These are phyloP conservation scores for Phymatocera aterrima DNA, from an alignment of 2,888 invertebrate genomes.

Conservation along the genomic window DNA sequence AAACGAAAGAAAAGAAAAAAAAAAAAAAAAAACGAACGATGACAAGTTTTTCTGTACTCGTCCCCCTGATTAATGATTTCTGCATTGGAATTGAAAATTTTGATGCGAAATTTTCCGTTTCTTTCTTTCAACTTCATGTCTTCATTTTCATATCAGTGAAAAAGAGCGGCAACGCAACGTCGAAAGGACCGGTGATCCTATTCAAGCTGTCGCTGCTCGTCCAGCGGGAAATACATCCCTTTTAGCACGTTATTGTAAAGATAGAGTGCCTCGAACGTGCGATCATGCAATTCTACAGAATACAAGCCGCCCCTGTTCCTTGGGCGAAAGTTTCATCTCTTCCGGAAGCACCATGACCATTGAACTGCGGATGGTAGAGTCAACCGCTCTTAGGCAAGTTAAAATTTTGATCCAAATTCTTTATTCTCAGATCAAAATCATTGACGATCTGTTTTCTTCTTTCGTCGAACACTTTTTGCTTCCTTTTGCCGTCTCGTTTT, in stretches of 20 bases:
- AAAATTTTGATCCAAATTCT: conserved; percentile 1
- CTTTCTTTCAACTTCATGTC: not conserved
- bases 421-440: conserved; percentile 46
- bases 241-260: conserved; percentile 88
- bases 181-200: conserved; percentile 59
- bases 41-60: too few species aligned
- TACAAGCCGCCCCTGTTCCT: conserved; percentile 83
- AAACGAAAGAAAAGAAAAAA: too few species aligned
- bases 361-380: conserved; percentile 87
- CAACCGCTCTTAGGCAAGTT: conserved; percentile 88
- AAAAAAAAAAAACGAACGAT: too few species aligned
- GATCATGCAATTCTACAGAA: conserved; percentile 86
- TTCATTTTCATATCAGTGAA: conserved; percentile 65
- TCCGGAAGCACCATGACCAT: conserved; percentile 88
- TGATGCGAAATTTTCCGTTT: not conserved
- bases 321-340: conserved; percentile 90
- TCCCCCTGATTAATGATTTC: too few species aligned
- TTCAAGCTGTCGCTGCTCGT: conserved; percentile 59
- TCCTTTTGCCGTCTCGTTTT: not conserved
- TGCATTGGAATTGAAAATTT: too few species aligned
- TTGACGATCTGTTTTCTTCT: conserved; percentile 10
- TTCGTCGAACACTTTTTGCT: not conserved
- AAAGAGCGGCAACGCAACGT: conserved; percentile 68
- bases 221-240: conserved; percentile 85
- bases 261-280: conserved; percentile 88